Percentiles rank a stretch among this genome's conserved stretches.
These are phyloP conservation scores for Leptinotarsa haldemani DNA, from an alignment of 2,888 invertebrate genomes.

Conservation along the genomic window DNA sequence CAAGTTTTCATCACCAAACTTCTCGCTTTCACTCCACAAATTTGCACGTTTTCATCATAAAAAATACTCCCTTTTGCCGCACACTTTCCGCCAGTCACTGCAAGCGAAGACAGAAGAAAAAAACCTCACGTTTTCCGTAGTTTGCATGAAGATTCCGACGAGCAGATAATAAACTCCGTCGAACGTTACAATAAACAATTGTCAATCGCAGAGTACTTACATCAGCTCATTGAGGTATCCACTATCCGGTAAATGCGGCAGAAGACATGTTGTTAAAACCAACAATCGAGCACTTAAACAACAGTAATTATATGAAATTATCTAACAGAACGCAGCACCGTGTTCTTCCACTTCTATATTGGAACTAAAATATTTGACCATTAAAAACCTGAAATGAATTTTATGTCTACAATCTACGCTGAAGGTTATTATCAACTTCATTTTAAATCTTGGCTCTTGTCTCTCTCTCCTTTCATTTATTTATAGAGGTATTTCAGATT, in stretches of 20 bases:
- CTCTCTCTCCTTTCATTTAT: conserved; percentile 57
- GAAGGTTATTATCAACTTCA: conserved; percentile 60
- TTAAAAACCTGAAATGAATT: conserved; percentile 60
- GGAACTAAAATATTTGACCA: conserved; percentile 59
- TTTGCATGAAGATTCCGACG: conserved; percentile 27
- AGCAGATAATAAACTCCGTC: conserved; percentile 30
- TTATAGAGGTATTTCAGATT: conserved; percentile 55
- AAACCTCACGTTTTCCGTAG: conserved; percentile 15
- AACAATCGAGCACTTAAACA: conserved; percentile 47
- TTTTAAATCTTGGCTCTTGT: conserved; percentile 51
- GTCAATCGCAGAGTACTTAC: conserved; percentile 41
- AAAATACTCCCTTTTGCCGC: neutral
- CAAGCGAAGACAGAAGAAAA: neutral
- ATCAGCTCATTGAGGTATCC: conserved; percentile 44
- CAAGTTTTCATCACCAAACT: too few species aligned
- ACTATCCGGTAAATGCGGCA: conserved; percentile 35
- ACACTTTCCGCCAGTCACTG: neutral
- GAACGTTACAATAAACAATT: conserved; percentile 39
- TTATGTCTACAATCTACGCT: conserved; percentile 59
- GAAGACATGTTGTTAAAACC: conserved; percentile 42
- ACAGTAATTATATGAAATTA: conserved; percentile 52
- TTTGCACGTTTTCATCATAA: neutral
- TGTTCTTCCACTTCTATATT: conserved; percentile 56
- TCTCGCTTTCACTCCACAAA: too few species aligned
- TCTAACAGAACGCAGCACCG: conserved; percentile 52